Conservation (phyloP, 2,113 vertebrate genomes). For the Aix galericulata region DNA sequence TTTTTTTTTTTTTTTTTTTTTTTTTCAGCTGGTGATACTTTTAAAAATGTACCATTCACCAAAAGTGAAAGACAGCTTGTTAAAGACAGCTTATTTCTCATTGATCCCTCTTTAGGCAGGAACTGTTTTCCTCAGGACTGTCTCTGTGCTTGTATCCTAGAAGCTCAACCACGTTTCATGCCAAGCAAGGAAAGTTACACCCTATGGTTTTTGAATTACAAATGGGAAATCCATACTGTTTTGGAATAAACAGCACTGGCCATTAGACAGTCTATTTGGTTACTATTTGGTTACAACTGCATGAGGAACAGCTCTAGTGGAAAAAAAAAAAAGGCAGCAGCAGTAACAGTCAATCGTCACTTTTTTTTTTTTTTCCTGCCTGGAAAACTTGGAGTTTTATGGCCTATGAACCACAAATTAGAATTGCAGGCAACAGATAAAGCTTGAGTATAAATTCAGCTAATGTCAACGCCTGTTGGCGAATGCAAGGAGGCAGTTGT, state of each 20-base stretch:
- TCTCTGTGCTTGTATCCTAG: not conserved
- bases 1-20: not conserved
- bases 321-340: not conserved
- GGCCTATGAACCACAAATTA: slow-evolving; percentile 31
- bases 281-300: slow-evolving; percentile 45
- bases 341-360: slow-evolving; percentile 54
- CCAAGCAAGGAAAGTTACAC: slow-evolving; percentile 11
- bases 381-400: slow-evolving; percentile 56
- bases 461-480: not conserved
- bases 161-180: not conserved
- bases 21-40: not conserved
- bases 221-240: slow-evolving; percentile 36
- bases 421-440: slow-evolving; percentile 65
- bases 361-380: slow-evolving; percentile 14
- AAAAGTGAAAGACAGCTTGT: not conserved
- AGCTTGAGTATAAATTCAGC: not conserved
- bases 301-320: slow-evolving; percentile 39
- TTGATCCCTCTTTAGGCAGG: not conserved
- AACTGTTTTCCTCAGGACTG: not conserved
- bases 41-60: not conserved
- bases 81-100: not conserved
- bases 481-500: not conserved
- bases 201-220: slow-evolving; percentile 50
- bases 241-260: slow-evolving; percentile 24
- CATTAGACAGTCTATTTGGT: slow-evolving; percentile 25